A percentile compares a stretch with the other conserved stretches of the same genome.
These are phyloP conservation scores for Coregonus ussuriensis DNA, from an alignment of 2,797 vertebrate species.

Conservation along the genomic window DNA sequence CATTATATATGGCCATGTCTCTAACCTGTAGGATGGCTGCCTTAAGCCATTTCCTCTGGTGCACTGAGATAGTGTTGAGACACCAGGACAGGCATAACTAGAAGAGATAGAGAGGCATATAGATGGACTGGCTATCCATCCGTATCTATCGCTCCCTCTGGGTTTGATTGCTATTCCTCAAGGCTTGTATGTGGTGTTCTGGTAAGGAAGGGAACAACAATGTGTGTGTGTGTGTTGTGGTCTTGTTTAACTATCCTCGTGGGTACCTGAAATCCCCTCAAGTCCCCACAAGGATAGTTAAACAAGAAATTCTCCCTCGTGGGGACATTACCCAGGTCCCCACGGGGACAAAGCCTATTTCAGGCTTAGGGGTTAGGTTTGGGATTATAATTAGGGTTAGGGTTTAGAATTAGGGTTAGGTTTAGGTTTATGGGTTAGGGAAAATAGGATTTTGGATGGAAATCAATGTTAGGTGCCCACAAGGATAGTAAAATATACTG, in stretches of 20 bases:
- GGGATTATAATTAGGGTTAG: background rate
- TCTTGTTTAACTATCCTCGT: no score
- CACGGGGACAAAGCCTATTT: no score
- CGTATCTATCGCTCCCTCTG: conserved; percentile 16
- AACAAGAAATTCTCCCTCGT: no score
- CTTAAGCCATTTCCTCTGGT: background rate
- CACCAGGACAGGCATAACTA: background rate
- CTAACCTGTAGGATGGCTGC: background rate
- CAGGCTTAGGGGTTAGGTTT: background rate
- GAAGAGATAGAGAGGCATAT: background rate
- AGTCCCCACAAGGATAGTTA: no score
- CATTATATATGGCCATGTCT: background rate
- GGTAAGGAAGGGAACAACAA: background rate
- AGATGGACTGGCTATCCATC: conserved; percentile 14
- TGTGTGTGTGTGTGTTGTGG: background rate
- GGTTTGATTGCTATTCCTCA: conserved; percentile 26
- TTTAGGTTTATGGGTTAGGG: no score
- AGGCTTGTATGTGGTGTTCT: background rate
- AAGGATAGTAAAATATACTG: no score
- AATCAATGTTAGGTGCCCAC: no score
- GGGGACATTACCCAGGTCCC: no score
- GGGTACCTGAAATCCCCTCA: no score
- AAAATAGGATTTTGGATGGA: no score
- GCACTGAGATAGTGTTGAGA: background rate
- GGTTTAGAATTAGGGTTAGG: no score